Evolutionary conservation across 2,888 invertebrate species (phyloP), one percentile per base, ranked within the genome.

Genomic region (Stratiomys singularior): DNA sequence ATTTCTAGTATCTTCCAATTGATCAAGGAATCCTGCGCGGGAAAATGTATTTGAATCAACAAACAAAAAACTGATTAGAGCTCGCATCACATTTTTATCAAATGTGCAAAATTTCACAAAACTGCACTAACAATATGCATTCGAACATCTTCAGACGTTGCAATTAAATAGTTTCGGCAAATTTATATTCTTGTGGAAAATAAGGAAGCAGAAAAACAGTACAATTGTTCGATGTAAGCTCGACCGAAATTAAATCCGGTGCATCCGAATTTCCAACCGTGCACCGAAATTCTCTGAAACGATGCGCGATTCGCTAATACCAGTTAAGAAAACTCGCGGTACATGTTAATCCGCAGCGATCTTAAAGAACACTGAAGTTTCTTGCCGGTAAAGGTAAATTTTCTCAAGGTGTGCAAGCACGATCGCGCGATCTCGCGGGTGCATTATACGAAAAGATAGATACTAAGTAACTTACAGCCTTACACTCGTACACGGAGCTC

Each of bases 311-410:
- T 66, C 37, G 11, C 9, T 21, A 7, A n/a, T 21, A 44, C 46
- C 18, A 18, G 23, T 11, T 46, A 71, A 18, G 30, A 23, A 37
- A 9, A 13, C 47, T 66, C 30, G 30, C 15, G 76, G 76, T 78
- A 71, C 78, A 78, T 79, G 77, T 79, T 79, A 76, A 69, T 77
- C 76, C 79, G 78, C 44, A 69, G 77, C 79, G 79, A 79, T 78
- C 78, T 72, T 77, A 72, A 80, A 77, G 78, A 78, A 80, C 72
- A 80, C 80, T 80, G 58, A 80, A 25, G 60, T 58, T 5, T 74
- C 58, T 37, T 74, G 60, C 74, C 72, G 74, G 74, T 74, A 37
- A 37, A 58, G 60, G 74, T 74, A 74, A 47, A 58, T 74, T 74
- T 74, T 44, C 44, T 60, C 46, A 46, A 69, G 69, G 47, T 69